phyloP scores from a whole-genome alignment of 1,140 invertebrate species.

The Heliothis subflexa region DNA sequence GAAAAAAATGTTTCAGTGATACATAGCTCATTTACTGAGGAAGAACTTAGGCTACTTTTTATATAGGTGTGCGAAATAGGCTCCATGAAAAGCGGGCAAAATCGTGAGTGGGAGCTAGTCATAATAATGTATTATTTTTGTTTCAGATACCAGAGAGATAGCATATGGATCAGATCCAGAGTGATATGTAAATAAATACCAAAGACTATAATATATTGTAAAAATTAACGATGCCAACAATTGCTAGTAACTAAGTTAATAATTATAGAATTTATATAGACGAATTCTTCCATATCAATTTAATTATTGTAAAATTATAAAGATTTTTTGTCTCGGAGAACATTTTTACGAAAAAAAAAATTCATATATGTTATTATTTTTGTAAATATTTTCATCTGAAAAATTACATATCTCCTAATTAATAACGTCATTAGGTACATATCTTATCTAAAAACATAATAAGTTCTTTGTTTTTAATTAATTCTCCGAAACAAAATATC shows the following conservation, averaged over 20 bases:
- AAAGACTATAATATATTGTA: constrained; percentile 65
- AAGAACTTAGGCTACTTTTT: not conserved
- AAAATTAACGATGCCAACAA: constrained; percentile 74
- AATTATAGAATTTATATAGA: constrained; percentile 59
- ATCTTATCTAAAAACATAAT: constrained; percentile 15
- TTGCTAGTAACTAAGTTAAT: constrained; percentile 48
- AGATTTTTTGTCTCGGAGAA: constrained; percentile 4
- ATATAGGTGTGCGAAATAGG: too few species aligned
- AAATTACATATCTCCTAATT: constrained; percentile 23
- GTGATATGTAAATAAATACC: constrained; percentile 71
- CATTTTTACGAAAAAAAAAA: constrained; percentile 5
- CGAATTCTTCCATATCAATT: constrained; percentile 57
- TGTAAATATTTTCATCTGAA: too few species aligned
- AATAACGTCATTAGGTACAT: constrained; percentile 15
- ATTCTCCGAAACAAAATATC: constrained; percentile 1
- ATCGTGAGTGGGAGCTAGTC: not conserved
- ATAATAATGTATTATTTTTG: constrained; percentile 45
- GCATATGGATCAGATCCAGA: constrained; percentile 56
- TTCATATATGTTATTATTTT: too few species aligned
- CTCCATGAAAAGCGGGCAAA: not conserved
- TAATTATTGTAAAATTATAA: constrained; percentile 48
- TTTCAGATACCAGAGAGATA: constrained; percentile 80
- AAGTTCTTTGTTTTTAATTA: constrained; percentile 28
- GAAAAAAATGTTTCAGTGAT: too few species aligned
- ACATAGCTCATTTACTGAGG: too few species aligned